Evolutionary conservation across 2,797 vertebrate species (phyloP).

Genomic region (Sus cebifrons): DNA sequence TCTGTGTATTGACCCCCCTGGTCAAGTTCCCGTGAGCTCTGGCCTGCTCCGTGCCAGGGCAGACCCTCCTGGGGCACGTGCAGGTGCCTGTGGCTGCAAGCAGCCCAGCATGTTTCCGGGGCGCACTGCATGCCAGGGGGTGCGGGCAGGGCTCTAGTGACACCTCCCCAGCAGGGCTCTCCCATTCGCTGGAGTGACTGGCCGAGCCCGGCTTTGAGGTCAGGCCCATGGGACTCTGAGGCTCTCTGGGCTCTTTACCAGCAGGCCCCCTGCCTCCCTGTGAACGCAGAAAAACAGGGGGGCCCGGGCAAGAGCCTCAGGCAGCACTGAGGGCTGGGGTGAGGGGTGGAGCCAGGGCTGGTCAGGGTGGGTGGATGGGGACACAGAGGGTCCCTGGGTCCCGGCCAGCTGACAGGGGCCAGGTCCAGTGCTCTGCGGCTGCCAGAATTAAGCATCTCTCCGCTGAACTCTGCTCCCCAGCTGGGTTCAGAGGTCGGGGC

Average conservation of each 20-base stretch:
- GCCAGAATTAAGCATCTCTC: not conserved
- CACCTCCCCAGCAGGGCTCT: fast-evolving
- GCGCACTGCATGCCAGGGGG: fast-evolving
- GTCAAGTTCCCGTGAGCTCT: not conserved
- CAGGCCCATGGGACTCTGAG: too few species aligned
- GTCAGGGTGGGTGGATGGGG: fast-evolving
- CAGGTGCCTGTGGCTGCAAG: fast-evolving
- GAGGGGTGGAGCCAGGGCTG: not conserved
- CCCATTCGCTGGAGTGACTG: fast-evolving
- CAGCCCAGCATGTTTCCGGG: fast-evolving
- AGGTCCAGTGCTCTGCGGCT: not conserved
- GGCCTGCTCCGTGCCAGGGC: not conserved
- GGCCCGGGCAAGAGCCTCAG: fast-evolving
- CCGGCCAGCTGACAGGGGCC: not conserved
- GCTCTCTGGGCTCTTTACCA: fast-evolving
- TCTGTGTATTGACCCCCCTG: fast-evolving
- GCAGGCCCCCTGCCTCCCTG: not conserved
- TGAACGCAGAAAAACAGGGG: fast-evolving
- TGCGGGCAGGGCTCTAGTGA: fast-evolving
- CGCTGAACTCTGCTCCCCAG: fast-evolving
- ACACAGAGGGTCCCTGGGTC: too few species aligned
- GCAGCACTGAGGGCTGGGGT: not conserved
- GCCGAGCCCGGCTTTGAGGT: not conserved
- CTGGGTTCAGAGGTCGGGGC: too few species aligned
- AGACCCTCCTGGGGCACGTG: fast-evolving